Base-by-base conservation (phyloP, 1,140 invertebrate genomes). In the Bacillus rossius region DNA sequence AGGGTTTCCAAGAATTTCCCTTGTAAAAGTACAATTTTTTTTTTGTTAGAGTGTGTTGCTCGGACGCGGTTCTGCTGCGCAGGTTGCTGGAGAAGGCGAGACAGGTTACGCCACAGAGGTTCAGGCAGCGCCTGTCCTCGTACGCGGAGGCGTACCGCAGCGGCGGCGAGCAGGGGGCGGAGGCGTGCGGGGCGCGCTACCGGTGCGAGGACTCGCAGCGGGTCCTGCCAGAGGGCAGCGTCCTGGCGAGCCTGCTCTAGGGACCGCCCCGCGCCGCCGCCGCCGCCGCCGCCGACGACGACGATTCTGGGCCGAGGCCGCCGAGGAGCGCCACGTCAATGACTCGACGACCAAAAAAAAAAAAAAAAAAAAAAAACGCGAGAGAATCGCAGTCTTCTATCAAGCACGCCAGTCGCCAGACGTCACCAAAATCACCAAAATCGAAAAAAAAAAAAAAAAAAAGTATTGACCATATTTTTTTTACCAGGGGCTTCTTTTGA, bases 51-150 rank as follows among this genome's bases (percentile, higher is more conserved):
- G n/a, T n/a, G n/a, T n/a, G n/a, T n/a, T n/a, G n/a, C n/a, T n/a
- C n/a, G n/a, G n/a, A n/a, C n/a, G n/a, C n/a, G n/a, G n/a, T n/a
- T n/a, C n/a, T n/a, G n/a, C n/a, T n/a, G n/a, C n/a, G n/a, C 19
- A 54, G 52, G 52, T 42, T 54, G 17, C 52, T 54, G 17, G 52
- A 54, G 34, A 42, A 41, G 52, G 16, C 41, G 16, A 29, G 22
- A 3, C 8, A 14, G 1, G 8, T 54, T 7, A 38, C 25, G 17
- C 52, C 52, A 13, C 16, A 22, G 10, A 42, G 14, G 37, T 13
- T 54, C 7, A 22, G 13, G n/a, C 34, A 42, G 8, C 19, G 52
- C 13, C 17, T 54, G 52, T n/a, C 16, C 3, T 54, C 52, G 4
- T 54, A 54, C 52, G 41, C 37, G 16, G 40, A 54, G n/a, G 52